Evolutionary conservation across 2,888 invertebrate genomes (phyloP).

Genomic region (Trichopoda pennipes): DNA sequence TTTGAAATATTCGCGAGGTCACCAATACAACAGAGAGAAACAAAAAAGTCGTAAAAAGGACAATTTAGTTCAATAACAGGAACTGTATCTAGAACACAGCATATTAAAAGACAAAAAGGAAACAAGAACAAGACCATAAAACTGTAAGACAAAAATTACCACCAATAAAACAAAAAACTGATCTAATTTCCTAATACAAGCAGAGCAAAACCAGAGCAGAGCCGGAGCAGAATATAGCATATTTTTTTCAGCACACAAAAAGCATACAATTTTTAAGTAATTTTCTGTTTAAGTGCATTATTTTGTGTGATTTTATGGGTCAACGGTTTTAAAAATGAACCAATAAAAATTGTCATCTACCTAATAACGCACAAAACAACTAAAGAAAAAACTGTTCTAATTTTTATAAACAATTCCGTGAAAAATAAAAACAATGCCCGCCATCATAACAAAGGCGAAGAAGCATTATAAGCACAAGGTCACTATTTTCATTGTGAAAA

Average conservation of each 20-base stretch:
- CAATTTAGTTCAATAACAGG: slow-evolving; percentile 33
- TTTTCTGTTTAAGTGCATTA: background rate
- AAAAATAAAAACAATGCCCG: background rate
- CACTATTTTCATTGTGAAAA: slow-evolving; percentile 3
- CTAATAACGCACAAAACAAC: background rate
- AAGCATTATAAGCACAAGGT: slow-evolving; percentile 69
- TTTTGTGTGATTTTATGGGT: slow-evolving; percentile 41
- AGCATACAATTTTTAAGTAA: slow-evolving; percentile 1
- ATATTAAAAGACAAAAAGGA: slow-evolving; percentile 65
- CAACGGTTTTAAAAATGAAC: slow-evolving; percentile 28
- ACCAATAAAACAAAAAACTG: slow-evolving; percentile 77
- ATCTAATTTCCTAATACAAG: slow-evolving; percentile 73
- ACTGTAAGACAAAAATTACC: slow-evolving; percentile 67
- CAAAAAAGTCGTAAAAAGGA: slow-evolving; percentile 59
- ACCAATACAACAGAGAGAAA: background rate
- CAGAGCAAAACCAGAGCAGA: too few relatives aligned
- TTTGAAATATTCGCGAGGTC: slow-evolving; percentile 51
- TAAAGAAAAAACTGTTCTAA: slow-evolving; percentile 73
- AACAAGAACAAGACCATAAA: slow-evolving; percentile 55
- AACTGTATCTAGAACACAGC: slow-evolving; percentile 50
- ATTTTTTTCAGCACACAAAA: slow-evolving; percentile 38
- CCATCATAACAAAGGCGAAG: background rate
- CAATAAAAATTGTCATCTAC: slow-evolving; percentile 38
- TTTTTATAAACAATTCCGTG: slow-evolving; percentile 75
- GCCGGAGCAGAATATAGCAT: slow-evolving; percentile 35